These are phyloP conservation scores for Holacanthella duospinosa DNA, from an alignment of 2,888 invertebrate genomes.

Conservation along the genomic window DNA sequence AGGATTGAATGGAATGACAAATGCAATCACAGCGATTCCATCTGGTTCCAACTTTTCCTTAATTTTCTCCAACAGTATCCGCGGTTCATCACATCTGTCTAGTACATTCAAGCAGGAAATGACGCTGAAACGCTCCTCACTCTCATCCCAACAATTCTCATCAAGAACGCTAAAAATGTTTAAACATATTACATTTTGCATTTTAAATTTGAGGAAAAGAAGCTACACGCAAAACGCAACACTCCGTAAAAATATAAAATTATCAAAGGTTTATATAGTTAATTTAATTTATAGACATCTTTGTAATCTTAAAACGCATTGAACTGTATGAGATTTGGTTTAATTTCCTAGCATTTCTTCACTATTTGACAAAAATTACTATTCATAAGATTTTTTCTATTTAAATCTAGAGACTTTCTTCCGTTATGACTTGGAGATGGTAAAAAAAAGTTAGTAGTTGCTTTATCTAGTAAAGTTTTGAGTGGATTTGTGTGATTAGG, in stretches of 20 bases:
- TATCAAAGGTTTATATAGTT: too few species aligned
- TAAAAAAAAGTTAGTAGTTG: neutral
- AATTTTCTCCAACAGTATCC: slow-evolving; percentile 65
- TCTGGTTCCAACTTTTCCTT: slow-evolving; percentile 57
- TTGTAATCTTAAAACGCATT: too few species aligned
- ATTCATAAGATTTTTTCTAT: slow-evolving; percentile 22
- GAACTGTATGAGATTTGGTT: too few species aligned
- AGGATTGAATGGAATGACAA: slow-evolving; percentile 86
- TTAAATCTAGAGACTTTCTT: too few species aligned
- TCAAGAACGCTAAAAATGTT: slow-evolving; percentile 24
- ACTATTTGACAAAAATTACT: too few species aligned
- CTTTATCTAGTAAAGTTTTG: too few species aligned
- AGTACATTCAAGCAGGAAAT: slow-evolving; percentile 85
- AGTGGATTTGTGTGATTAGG: too few species aligned
- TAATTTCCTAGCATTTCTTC: too few species aligned
- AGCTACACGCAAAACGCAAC: neutral
- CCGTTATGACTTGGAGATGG: neutral
- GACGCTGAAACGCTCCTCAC: slow-evolving; percentile 53
- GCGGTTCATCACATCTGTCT: slow-evolving; percentile 81
- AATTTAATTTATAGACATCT: too few species aligned
- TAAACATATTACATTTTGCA: neutral
- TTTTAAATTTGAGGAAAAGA: slow-evolving; percentile 1
- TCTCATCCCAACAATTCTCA: slow-evolving; percentile 31
- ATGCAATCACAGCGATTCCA: slow-evolving; percentile 70
- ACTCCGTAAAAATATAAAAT: too few species aligned